phyloP scores from a whole-genome alignment of 2,888 invertebrate species.

The Cephus pygmeus region DNA sequence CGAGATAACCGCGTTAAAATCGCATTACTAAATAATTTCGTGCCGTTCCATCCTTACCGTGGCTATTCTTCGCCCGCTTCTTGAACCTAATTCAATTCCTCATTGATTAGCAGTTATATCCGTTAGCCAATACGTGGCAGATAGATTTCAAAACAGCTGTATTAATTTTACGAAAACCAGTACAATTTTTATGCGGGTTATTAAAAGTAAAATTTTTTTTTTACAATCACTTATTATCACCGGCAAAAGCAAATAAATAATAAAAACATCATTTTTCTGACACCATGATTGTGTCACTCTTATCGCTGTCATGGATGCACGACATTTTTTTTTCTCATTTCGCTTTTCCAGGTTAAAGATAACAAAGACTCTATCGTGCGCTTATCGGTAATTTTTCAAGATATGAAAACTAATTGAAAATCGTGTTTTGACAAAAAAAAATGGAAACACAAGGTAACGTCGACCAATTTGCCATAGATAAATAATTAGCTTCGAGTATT shows the following conservation, averaged over 20 bases:
- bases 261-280: not conserved
- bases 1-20: slow-evolving; percentile 1
- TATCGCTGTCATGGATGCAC: not conserved
- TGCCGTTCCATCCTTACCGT: not conserved
- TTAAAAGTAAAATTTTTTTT: not conserved
- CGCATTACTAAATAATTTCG: slow-evolving; percentile 8
- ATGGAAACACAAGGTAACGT: not conserved
- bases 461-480: not conserved
- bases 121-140: not conserved
- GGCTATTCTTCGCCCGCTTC: not conserved
- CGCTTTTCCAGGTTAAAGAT: not conserved
- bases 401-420: not conserved
- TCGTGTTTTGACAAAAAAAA: not conserved
- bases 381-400: not conserved
- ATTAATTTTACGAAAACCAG: not conserved
- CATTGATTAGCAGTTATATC: not conserved
- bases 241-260: not conserved
- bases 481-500: not conserved
- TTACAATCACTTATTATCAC: not conserved
- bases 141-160: not conserved
- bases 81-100: not conserved
- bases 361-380: not conserved
- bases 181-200: not conserved
- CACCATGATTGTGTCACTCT: not conserved
- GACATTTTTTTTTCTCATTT: not conserved